Evolutionary conservation across 2,888 invertebrate species (phyloP), one percentile per base, ranked within the genome.

Genomic region (Cryptophagus acutangulus): DNA sequence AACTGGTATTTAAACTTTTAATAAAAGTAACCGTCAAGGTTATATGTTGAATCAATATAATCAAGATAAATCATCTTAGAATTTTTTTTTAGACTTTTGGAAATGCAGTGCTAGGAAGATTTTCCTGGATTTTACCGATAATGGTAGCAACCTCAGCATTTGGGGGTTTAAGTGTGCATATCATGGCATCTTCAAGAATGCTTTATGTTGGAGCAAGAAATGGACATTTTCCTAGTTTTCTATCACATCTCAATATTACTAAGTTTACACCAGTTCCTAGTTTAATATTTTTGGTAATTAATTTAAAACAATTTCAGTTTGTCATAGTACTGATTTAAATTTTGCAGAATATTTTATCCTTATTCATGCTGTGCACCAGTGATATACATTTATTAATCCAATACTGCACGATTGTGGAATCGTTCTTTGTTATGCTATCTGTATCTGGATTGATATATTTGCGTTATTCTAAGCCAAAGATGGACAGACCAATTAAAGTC

Each of bases 121-220:
- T 87, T 57, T 74, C 81, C 5, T 86, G 87, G 80, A 77, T 83
- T 10, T 91, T 96, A 78, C 93, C 95, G 0, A 69, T 90, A 3
- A 81, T 95, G 73, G 95, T 96, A 1, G 93, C 94, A 0, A 77
- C 92, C 40, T 94, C 95, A 0, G 87, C 92, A 1, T 81, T 94
- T 61, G 95, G 95, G 41, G 93, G 94, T 1, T 75, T 96, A 2
- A 89, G 92, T 45, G 93, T 95, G 38, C 93, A 93, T 62, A 89
- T 96, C 35, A 93, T 96, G 87, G 87, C 95, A 13, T 91, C 92
- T 5, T 92, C 94, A 2, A 80, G 90, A 48, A 86, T 91, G 82
- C 84, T 90, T 59, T 91, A 89, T 67, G 90, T 89, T 6, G 90
- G 90, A n/a, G 90, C 91, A 1, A 76, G 91, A 45, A 87, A 88